Conservation (phyloP, 2,888 invertebrate species). For the Calliopum simillimum region DNA sequence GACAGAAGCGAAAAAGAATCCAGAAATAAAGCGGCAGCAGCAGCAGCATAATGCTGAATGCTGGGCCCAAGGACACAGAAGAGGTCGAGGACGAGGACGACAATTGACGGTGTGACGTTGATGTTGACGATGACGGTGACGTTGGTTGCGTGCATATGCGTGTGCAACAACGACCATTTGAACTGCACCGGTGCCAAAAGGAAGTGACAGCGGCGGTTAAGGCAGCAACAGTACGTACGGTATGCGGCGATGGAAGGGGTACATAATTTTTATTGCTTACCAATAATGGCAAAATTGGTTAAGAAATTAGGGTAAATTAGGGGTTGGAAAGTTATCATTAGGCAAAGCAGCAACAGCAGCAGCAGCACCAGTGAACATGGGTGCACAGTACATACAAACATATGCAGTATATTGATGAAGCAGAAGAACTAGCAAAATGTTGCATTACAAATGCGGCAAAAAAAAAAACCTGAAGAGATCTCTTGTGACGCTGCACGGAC, state of each 20-base stretch:
- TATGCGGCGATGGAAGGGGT: conserved; percentile 1
- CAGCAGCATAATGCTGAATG: no score
- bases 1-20: not conserved
- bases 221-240: not conserved
- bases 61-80: not conserved
- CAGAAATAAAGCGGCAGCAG: conserved; percentile 3
- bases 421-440: not conserved
- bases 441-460: conserved; percentile 1
- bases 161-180: conserved; percentile 54
- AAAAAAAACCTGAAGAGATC: conserved; percentile 5
- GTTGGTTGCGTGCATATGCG: conserved; percentile 61
- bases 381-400: no score
- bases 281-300: conserved; percentile 62
- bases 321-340: conserved; percentile 61
- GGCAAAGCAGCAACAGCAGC: conserved; percentile 42
- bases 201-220: not conserved
- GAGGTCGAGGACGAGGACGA: not conserved
- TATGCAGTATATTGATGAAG: not conserved
- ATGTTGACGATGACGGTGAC: no score
- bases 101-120: conserved; percentile 7
- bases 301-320: conserved; percentile 64
- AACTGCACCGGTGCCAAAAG: conserved; percentile 31
- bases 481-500: not conserved
- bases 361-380: not conserved
- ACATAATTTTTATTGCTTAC: conserved; percentile 61